Conservation (phyloP, 2,113 vertebrate genomes). For the Capreolus pygargus region DNA sequence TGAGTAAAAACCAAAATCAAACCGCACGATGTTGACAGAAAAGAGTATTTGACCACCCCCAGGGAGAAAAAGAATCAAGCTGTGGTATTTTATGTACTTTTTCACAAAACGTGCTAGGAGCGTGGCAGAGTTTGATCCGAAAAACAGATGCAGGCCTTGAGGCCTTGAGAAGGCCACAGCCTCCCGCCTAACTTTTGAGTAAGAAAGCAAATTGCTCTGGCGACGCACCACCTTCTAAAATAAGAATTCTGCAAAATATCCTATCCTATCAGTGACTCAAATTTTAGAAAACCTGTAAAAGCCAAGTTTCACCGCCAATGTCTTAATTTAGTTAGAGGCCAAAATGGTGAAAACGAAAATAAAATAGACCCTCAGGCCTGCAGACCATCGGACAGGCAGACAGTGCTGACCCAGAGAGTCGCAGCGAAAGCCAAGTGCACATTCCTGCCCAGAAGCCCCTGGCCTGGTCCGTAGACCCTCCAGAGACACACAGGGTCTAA, state of each 20-base stretch:
- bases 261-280: slow-evolving; percentile 36
- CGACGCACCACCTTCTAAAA: not conserved
- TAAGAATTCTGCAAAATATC: slow-evolving; percentile 37
- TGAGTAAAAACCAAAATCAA: not conserved
- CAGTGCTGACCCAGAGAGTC: accelerated
- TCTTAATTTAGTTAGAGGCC: slow-evolving; percentile 20
- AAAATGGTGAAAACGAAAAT: not conserved
- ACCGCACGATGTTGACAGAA: not conserved
- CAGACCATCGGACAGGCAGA: too few relatives aligned
- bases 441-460: accelerated
- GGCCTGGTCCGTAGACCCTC: accelerated
- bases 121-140: not conserved
- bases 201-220: slow-evolving; percentile 28
- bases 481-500: not conserved
- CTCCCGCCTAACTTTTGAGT: not conserved
- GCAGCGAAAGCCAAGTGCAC: not conserved
- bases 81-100: not conserved
- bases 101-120: not conserved
- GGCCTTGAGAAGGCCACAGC: not conserved
- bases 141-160: not conserved
- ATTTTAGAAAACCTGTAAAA: slow-evolving; percentile 37
- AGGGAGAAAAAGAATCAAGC: not conserved
- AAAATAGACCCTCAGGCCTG: not conserved
- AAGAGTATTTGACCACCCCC: not conserved
- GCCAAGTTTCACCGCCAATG: slow-evolving; percentile 3